Base-by-base conservation (phyloP, 2,113 vertebrate genomes). In the Stegastes partitus region DNA sequence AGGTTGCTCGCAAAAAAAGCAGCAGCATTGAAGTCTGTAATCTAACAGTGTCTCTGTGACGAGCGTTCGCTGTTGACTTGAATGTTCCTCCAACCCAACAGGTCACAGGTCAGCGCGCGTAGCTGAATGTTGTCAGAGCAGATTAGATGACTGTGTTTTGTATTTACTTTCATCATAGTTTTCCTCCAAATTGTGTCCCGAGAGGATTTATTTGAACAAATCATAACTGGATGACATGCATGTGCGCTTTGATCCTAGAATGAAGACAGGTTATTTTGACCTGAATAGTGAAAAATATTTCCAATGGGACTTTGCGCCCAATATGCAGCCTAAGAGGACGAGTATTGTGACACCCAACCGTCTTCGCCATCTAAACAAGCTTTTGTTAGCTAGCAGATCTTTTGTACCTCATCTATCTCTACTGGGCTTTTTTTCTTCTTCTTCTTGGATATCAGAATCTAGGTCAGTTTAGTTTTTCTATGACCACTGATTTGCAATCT, bases 101-200 rank as follows among this genome's bases (percentile, higher is more conserved):
- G 64, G 55, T 66, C 44, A 62, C 39, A 72, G 67, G 57, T 54
- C 59, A 67, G 31, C 0, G 6, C 28, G 47, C 15, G 22, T 42
- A 31, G 11, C 54, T 58, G 39, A 68, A 66, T 58, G 14, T 66
- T 84, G 58, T 72, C 51, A 51, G 39, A 83, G 31, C 31, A 51
- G 26, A 83, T 79, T 31, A 62, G 15, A 66, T 63, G n/a, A 31
- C 50, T 34, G n/a, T 56, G 25, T 56, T 80, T 77, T 77, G 45
- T 62, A 14, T 82, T 72, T 49, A 34, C 21, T 58, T 61, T 64
- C 9, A 51, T 23, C 11, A 9, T 55, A 19, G 15, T 25, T 85
- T 81, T 65, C 16, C 14, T 31, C 5, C 12, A 53, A 58, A 47
- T 42, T 45, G 23, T 47, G 25, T 26, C 57, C 59, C 11, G 2